These are phyloP conservation scores for Apodemia hepburni DNA, from an alignment of 2,888 invertebrate genomes.

Conservation along the genomic window DNA sequence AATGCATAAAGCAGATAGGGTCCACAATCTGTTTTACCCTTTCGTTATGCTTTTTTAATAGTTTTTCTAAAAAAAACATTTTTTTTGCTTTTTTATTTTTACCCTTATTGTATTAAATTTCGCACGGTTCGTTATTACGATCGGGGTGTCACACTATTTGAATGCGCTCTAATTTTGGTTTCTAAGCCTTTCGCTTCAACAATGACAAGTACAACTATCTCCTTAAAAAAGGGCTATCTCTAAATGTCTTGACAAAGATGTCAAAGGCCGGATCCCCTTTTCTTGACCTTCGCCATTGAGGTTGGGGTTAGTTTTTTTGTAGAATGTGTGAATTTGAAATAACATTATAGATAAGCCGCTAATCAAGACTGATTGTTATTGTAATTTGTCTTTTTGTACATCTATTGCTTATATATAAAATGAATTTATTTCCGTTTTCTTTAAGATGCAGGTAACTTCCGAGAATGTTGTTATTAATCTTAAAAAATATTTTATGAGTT, in stretches of 20 bases:
- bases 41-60: conserved; percentile 40
- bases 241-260: conserved; percentile 54
- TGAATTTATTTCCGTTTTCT: no score
- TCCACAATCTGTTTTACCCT: conserved; percentile 39
- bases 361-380: conserved; percentile 49
- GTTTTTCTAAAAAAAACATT: conserved; percentile 38
- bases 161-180: conserved; percentile 73
- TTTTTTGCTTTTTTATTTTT: conserved; percentile 42
- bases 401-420: no score
- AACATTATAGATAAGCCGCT: conserved; percentile 34
- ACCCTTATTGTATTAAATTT: conserved; percentile 57
- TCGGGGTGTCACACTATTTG: conserved; percentile 59
- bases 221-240: conserved; percentile 46
- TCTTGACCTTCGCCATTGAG: conserved; percentile 58
- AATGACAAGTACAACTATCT: conserved; percentile 53
- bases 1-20: conserved; percentile 24
- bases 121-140: conserved; percentile 72
- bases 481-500: no score
- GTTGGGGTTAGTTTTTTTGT: conserved; percentile 40
- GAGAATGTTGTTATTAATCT: no score
- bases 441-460: no score
- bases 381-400: conserved; percentile 3
- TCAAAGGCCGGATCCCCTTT: conserved; percentile 56
- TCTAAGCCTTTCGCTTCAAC: conserved; percentile 56
- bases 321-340: conserved; percentile 46